Percentiles rank a stretch among this genome's conserved stretches.
Evolutionary conservation across 2,113 vertebrate genomes (phyloP).

Genomic region (Tragelaphus scriptus): DNA sequence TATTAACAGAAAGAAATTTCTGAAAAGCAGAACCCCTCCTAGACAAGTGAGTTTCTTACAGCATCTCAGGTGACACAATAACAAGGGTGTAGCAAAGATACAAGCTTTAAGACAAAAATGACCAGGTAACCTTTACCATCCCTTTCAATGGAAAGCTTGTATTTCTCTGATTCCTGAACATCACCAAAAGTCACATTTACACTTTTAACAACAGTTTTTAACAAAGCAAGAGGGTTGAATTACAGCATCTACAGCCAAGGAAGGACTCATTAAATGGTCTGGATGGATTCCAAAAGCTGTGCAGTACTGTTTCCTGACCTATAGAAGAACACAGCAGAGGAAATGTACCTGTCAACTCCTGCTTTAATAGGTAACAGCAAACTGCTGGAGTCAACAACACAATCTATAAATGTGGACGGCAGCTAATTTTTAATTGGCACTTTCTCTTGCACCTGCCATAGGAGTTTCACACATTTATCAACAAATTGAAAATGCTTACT

Average conservation of each 20-base stretch:
- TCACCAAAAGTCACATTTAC: background rate
- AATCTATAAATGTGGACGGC: conserved; percentile 25
- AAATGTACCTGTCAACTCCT: conserved; percentile 8
- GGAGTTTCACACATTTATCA: conserved; percentile 30
- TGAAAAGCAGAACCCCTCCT: background rate
- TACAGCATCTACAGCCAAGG: background rate
- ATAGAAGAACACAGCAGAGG: background rate
- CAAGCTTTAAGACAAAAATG: background rate
- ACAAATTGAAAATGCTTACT: conserved; percentile 28
- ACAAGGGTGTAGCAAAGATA: background rate
- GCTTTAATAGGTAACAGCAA: conserved; percentile 4
- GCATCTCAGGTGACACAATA: background rate
- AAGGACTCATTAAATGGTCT: conserved; percentile 11
- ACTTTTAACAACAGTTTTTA: conserved; percentile 5
- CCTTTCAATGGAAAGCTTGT: background rate
- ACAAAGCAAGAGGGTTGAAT: conserved; percentile 7
- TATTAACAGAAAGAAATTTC: background rate
- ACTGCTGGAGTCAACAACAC: conserved; percentile 45
- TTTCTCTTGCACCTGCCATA: conserved; percentile 44
- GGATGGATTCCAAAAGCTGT: background rate
- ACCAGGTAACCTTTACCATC: background rate
- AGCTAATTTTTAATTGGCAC: conserved; percentile 60
- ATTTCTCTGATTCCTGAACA: conserved; percentile 27
- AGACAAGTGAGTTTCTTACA: background rate
- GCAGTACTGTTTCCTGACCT: conserved; percentile 19